A percentile compares a stretch with the other conserved stretches of the same genome.
These are phyloP conservation scores for Cossypha heuglini DNA, from an alignment of 2,797 vertebrate species.

Conservation along the genomic window DNA sequence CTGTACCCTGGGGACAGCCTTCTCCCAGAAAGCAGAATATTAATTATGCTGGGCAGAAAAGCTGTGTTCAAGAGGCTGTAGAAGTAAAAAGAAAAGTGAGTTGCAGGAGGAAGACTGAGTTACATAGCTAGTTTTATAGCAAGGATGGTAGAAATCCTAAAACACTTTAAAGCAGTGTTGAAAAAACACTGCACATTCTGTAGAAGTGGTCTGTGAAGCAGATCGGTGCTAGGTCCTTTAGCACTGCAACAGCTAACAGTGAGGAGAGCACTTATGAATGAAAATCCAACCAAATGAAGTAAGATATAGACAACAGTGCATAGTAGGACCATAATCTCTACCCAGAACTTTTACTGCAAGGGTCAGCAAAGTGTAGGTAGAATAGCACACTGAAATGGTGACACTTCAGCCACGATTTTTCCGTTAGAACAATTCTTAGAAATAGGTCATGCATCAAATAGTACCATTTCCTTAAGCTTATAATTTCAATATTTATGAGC, in stretches of 20 bases:
- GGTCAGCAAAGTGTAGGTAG: neutral
- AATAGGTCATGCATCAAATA: conserved; percentile 49
- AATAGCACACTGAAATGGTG: neutral
- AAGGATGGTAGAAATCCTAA: neutral
- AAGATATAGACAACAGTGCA: neutral
- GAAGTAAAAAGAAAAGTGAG: neutral
- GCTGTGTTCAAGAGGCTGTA: neutral
- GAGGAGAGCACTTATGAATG: neutral
- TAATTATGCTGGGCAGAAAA: neutral
- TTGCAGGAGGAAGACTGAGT: neutral
- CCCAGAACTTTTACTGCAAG: neutral
- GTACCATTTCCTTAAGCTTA: conserved; percentile 52
- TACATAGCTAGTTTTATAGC: neutral
- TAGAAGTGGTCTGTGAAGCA: neutral
- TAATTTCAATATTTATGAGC: conserved; percentile 71
- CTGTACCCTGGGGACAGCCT: neutral
- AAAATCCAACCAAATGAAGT: neutral
- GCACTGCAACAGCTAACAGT: neutral
- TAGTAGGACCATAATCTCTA: neutral
- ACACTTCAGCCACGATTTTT: neutral
- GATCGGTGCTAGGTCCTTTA: neutral
- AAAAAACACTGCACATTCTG: neutral
- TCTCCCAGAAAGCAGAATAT: neutral
- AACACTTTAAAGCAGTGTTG: neutral
- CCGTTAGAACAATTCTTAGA: conserved; percentile 47